Percentiles rank a stretch among this genome's conserved stretches.
These are phyloP conservation scores for Phymorhynchus buccinoides DNA, from an alignment of 1,140 invertebrate species.

Conservation along the genomic window DNA sequence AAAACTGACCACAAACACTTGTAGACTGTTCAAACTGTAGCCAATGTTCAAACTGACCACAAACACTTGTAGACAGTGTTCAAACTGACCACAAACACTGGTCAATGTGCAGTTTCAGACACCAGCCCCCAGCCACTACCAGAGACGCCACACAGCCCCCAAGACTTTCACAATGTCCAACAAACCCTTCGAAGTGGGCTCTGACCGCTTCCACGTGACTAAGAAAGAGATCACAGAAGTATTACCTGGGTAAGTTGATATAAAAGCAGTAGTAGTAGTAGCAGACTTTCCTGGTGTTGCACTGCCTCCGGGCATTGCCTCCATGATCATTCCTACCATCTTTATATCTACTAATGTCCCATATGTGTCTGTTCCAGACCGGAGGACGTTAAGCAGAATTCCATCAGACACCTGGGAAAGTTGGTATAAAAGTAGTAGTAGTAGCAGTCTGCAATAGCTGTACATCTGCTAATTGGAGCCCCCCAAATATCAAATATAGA, in stretches of 20 bases:
- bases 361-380: too few species aligned
- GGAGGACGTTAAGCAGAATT: too few species aligned
- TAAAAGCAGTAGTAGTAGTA: neutral
- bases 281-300: too few species aligned
- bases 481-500: too few species aligned
- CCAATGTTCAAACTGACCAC: neutral
- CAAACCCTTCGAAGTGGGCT: conserved; percentile 66
- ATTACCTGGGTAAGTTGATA: conserved; percentile 63
- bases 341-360: too few species aligned
- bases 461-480: too few species aligned
- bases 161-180: conserved; percentile 56
- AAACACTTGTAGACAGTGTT: neutral
- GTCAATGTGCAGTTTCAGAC: conserved; percentile 57
- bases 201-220: conserved; percentile 66
- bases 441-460: too few species aligned
- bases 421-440: too few species aligned
- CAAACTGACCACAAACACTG: neutral
- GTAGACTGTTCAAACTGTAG: neutral
- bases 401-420: too few species aligned
- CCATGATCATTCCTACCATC: too few species aligned
- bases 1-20: too few species aligned
- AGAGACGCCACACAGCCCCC: conserved; percentile 59
- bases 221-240: conserved; percentile 65
- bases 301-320: too few species aligned
- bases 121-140: conserved; percentile 66